Evolutionary conservation across 2,797 vertebrate species (phyloP), one percentile per base, ranked within the genome.

Genomic region (Apodemus agrarius): DNA sequence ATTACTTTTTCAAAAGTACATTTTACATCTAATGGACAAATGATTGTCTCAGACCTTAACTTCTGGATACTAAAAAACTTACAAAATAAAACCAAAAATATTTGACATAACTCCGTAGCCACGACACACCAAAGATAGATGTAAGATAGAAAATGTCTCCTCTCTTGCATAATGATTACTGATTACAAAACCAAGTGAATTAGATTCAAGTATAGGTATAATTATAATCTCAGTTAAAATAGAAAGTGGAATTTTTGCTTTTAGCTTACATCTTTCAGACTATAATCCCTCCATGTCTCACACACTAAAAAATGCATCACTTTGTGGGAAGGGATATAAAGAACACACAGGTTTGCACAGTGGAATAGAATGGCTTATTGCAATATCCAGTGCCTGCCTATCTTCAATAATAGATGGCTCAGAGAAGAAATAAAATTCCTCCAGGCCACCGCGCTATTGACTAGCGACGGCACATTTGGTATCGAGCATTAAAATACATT

Each of bases 351-450:
- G 29, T 91, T 95, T 96, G 93, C 89, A 95, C 40, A 91, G 81
- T 63, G 61, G 34, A 92, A 87, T 75, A 95, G 90, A 96, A 82
- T 80, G 46, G 95, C 94, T 91, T 95, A 86, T 95, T 96, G 96
- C 76, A 93, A 75, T 96, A 94, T 95, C 95, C 24, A 1, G 72
- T 95, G 85, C 86, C 86, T 91, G 90, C 78, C 85, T 96, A 86
- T 96, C 87, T 95, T 96, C 83, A 97, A 90, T 96, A 97, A 95
- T 79, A 92, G 89, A 91, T 96, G 88, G 95, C 52, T 95, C 65
- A 74, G 81, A 85, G 78, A 95, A 96, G 83, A 59, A 94, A 90
- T 26, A 95, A 95, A 97, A 94, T 96, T 96, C 88, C 94, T 88
- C 95, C 72, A 80, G 95, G 65, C 81, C 91, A 75, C 34, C 75